These are phyloP conservation scores for Gryllus longicercus DNA, from an alignment of 2,888 invertebrate genomes.

Conservation along the genomic window DNA sequence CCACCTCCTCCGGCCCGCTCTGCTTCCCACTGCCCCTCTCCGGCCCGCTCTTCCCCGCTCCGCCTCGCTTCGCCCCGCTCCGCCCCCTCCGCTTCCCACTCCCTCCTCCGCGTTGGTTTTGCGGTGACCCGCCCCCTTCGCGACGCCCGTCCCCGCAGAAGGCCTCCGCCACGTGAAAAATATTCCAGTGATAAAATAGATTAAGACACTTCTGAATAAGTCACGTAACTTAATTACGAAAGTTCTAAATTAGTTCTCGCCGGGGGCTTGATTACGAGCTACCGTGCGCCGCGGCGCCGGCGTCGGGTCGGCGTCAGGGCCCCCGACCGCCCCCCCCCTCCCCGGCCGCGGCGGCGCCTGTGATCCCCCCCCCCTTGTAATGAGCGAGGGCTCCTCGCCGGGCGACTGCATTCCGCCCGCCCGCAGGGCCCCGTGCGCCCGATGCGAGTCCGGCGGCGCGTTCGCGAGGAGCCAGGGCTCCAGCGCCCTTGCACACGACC, in stretches of 20 bases:
- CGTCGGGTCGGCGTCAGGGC: neutral
- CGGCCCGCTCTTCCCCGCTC: too few species aligned
- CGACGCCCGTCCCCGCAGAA: neutral
- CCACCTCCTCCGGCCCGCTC: too few species aligned
- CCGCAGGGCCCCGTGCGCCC: too few species aligned
- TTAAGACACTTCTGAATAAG: conserved; percentile 17
- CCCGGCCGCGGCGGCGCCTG: neutral
- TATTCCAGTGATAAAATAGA: conserved; percentile 17
- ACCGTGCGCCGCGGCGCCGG: neutral
- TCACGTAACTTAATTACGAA: conserved; percentile 17
- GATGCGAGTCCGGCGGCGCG: too few species aligned
- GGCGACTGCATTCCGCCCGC: too few species aligned
- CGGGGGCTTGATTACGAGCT: neutral
- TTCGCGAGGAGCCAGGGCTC: too few species aligned
- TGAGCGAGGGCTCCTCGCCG: too few species aligned
- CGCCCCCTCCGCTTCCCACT: neutral
- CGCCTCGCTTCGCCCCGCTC: neutral
- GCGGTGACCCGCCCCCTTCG: neutral
- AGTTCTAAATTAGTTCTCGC: conserved; percentile 17
- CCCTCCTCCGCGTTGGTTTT: neutral
- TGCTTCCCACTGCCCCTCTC: too few species aligned
- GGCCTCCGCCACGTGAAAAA: neutral
- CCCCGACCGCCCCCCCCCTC: neutral
- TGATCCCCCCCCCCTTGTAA: too few species aligned
- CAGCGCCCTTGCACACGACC: too few species aligned